Percentiles rank a stretch among this genome's conserved stretches.
phyloP scores from a whole-genome alignment of 2,888 invertebrate genomes.

The Nymphalis urticae region DNA sequence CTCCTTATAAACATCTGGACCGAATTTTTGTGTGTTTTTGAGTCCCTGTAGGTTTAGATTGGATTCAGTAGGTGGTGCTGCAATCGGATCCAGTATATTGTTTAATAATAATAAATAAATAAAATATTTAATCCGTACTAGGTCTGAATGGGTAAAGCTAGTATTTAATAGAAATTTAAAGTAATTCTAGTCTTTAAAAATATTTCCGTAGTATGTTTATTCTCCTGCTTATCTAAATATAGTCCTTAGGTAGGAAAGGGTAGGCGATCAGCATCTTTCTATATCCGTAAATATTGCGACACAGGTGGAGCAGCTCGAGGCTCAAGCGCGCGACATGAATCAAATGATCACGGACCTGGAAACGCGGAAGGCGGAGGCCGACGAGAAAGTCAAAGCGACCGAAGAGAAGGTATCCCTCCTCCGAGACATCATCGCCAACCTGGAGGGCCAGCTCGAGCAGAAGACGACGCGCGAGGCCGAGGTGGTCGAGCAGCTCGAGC shows the following conservation, averaged over 20 bases:
- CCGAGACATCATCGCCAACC: slow-evolving; percentile 88
- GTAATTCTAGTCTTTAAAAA: no score
- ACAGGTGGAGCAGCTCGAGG: slow-evolving; percentile 90
- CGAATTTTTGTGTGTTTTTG: no score
- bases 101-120: no score
- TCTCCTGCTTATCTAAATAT: not conserved
- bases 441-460: slow-evolving; percentile 88
- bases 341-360: slow-evolving; percentile 83
- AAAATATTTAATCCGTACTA: no score
- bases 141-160: no score
- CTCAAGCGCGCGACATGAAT: slow-evolving; percentile 87
- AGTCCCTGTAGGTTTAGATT: no score
- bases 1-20: no score
- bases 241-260: not conserved
- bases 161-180: no score
- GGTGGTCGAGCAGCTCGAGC: slow-evolving; percentile 81
- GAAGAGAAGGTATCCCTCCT: slow-evolving; percentile 88
- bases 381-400: slow-evolving; percentile 87
- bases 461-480: slow-evolving; percentile 84
- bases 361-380: slow-evolving; percentile 83
- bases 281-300: not conserved
- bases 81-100: no score
- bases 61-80: no score
- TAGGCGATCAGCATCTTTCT: not conserved
- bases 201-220: no score